Evolutionary conservation across 2,797 vertebrate genomes (phyloP), one percentile per base, ranked within the genome.

Genomic region (Danio choprae): DNA sequence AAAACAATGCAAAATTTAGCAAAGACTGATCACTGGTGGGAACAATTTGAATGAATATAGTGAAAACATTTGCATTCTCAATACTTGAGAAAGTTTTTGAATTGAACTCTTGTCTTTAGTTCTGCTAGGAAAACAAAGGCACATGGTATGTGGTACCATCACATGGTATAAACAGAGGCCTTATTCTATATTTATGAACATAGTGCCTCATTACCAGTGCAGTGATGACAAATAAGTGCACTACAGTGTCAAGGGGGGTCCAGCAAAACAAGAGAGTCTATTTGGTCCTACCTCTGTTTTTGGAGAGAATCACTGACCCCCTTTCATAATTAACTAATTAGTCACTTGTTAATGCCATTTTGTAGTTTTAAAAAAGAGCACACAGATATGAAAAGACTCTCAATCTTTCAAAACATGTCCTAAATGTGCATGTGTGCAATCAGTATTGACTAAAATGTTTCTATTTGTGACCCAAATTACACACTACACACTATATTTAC

Each of bases 221-320:
- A 77, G 64, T 46, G 11, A 48, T 13, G 60, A 65, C 44, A 69
- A 74, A 74, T 18, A 46, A 56, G 20, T 7, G 58, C 56, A 50
- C n/a, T 41, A 41, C 43, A 71, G 46, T 36, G 41, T 67, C 7
- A 41, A 4, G 36, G 51, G 46, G 29, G 56, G 11, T 67, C 29
- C 15, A 10, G 10, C 6, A 41, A 16, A 13, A 74, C 56, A 16
- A 16, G 0, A 50, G 40, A 53, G 40, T 79, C 43, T 44, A 29
- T 29, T 41, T 76, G 40, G 9, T 46, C 65, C 46, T 38, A 59
- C 58, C 38, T 63, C 40, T 62, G 20, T 75, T 12, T 55, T 46
- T 29, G 13, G 11, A n/a, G 29, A 15, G 11, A 15, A 55, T 7
- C 60, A 65, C 15, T 55, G 38, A 18, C 7, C 7, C 53, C 38